Conservation (phyloP, 2,888 invertebrate species). For the Apomyelois bistriatella region DNA sequence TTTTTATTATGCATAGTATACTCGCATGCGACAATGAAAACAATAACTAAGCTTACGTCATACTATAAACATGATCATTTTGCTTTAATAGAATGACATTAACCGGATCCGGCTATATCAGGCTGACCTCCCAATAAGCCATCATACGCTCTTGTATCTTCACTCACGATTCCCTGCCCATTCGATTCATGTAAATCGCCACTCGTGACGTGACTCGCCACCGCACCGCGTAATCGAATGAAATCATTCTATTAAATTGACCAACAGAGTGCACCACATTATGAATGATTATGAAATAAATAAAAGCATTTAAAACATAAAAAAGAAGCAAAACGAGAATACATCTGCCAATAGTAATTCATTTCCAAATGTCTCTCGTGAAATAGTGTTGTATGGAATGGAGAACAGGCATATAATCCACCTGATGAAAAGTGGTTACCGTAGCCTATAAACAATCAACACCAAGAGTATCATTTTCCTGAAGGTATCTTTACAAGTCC, state of each 20-base stretch:
- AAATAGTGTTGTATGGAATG: too few species aligned
- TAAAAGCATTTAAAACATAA: not conserved
- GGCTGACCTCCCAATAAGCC: conserved; percentile 47
- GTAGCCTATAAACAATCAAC: too few species aligned
- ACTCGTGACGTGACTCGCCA: conserved; percentile 58
- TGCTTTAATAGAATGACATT: conserved; percentile 20
- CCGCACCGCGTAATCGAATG: conserved; percentile 27
- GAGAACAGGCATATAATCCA: too few species aligned
- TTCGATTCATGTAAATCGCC: conserved; percentile 44
- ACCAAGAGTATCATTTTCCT: too few species aligned
- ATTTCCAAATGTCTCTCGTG: too few species aligned
- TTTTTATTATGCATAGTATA: too few species aligned
- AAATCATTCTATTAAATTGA: conserved; percentile 12
- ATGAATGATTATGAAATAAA: conserved; percentile 1
- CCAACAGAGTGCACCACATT: conserved; percentile 7
- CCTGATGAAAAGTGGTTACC: too few species aligned
- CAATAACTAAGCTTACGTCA: not conserved
- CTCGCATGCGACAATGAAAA: too few species aligned
- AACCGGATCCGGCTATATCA: conserved; percentile 53
- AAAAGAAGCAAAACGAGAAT: not conserved
- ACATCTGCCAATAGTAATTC: not conserved
- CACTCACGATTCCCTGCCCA: conserved; percentile 46
- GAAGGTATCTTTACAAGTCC: too few species aligned
- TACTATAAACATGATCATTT: not conserved
- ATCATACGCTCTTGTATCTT: conserved; percentile 45